phyloP scores from a whole-genome alignment of 2,797 vertebrate genomes.

The Crocidura indochinensis region DNA sequence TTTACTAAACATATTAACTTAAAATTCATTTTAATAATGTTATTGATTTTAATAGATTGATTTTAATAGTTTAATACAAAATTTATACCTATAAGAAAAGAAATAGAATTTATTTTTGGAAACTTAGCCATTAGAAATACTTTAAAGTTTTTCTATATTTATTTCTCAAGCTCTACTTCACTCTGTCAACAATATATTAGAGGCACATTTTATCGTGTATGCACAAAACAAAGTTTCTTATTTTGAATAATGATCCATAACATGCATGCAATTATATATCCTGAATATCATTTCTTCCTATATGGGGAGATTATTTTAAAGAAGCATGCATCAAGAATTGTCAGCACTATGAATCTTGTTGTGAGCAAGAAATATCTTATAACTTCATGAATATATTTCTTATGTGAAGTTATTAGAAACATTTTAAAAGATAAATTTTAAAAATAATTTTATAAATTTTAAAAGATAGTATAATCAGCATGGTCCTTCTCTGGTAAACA shows the following conservation, averaged over 20 bases:
- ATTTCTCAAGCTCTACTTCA: neutral
- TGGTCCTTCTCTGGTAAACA: too few species aligned
- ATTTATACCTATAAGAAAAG: neutral
- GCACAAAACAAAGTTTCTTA: neutral
- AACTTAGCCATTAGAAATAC: neutral
- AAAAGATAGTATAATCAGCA: too few species aligned
- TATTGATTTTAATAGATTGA: slow-evolving; percentile 11
- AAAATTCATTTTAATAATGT: neutral
- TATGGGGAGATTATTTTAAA: neutral
- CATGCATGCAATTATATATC: neutral
- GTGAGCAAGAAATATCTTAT: neutral
- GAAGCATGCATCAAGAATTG: neutral
- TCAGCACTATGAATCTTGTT: neutral
- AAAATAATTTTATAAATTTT: neutral
- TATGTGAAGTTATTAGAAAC: neutral
- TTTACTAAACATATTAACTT: neutral
- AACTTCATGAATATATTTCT: neutral
- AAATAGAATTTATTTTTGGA: neutral
- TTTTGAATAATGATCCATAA: slow-evolving; percentile 43
- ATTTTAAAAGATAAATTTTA: neutral
- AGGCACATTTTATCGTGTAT: neutral
- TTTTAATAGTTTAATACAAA: neutral
- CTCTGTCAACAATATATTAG: neutral
- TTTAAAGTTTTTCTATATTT: neutral
- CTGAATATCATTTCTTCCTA: neutral